phyloP scores from a whole-genome alignment of 2,797 vertebrate genomes.

The Dendrocincla fuliginosa region DNA sequence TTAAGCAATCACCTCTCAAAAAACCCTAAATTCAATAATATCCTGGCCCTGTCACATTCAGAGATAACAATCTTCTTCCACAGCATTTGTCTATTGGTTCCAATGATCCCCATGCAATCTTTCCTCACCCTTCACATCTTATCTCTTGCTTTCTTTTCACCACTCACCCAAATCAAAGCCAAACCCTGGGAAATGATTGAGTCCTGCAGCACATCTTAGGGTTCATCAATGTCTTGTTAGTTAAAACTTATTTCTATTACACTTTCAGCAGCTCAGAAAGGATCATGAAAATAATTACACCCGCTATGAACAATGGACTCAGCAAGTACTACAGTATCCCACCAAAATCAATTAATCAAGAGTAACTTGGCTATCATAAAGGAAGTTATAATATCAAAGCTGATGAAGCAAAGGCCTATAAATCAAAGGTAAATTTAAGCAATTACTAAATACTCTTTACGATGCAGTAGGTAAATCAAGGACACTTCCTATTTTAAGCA shows the following conservation, averaged over 20 bases:
- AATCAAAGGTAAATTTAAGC: slow-evolving; percentile 13
- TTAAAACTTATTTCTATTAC: not conserved
- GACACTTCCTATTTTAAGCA: slow-evolving; percentile 22
- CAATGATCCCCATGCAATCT: fast-evolving
- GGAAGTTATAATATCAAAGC: not conserved
- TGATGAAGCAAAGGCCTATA: not conserved
- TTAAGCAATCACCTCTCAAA: not conserved
- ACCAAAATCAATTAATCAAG: not conserved
- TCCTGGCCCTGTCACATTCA: not conserved
- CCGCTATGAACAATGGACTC: not conserved
- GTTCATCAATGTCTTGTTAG: not conserved
- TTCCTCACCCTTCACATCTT: not conserved
- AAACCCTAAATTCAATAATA: not conserved
- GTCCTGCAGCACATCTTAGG: not conserved
- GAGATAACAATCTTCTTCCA: not conserved
- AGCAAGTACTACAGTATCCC: not conserved
- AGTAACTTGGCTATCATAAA: not conserved
- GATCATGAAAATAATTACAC: not conserved
- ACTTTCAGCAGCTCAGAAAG: not conserved
- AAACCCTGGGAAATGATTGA: not conserved
- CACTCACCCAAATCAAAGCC: not conserved
- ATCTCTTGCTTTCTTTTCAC: not conserved
- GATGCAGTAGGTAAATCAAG: slow-evolving; percentile 12
- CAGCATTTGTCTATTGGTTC: not conserved
- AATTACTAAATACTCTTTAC: not conserved